These are phyloP conservation scores for Hypsopygia costalis DNA, from an alignment of 2,888 invertebrate species.

Conservation along the genomic window DNA sequence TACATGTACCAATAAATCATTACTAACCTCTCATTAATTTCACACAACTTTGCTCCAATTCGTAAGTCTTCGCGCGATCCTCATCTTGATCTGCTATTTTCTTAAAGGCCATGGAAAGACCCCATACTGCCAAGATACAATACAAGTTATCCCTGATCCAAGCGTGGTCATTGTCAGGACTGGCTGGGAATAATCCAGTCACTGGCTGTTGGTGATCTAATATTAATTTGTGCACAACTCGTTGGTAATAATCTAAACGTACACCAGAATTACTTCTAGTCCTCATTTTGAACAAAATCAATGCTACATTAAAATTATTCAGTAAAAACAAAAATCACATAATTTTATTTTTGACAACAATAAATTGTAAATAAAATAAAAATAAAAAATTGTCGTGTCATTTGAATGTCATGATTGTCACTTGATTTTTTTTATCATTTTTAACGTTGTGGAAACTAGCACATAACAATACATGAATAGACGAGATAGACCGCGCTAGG, in stretches of 20 bases:
- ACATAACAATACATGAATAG: too few species aligned
- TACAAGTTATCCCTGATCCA: constrained; percentile 99
- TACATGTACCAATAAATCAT: too few species aligned
- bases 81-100: constrained; percentile 99
- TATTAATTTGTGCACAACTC: constrained; percentile 96
- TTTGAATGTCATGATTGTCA: constrained; percentile 7
- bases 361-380: too few species aligned
- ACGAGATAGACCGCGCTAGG: too few species aligned
- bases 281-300: constrained; percentile 80
- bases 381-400: neutral
- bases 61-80: constrained; percentile 98
- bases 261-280: constrained; percentile 95
- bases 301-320: too few species aligned
- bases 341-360: neutral
- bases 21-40: constrained; percentile 92
- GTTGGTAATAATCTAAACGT: constrained; percentile 97
- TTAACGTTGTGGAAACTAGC: too few species aligned
- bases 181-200: constrained; percentile 97
- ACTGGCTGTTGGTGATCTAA: constrained; percentile 97
- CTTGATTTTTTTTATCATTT: too few species aligned
- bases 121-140: constrained; percentile 98
- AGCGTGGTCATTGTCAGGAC: constrained; percentile 92
- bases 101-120: constrained; percentile 98
- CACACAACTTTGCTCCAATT: constrained; percentile 96
- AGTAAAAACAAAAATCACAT: neutral